Evolutionary conservation across 2,113 vertebrate species (phyloP).

Genomic region (Prietella phreatophila): DNA sequence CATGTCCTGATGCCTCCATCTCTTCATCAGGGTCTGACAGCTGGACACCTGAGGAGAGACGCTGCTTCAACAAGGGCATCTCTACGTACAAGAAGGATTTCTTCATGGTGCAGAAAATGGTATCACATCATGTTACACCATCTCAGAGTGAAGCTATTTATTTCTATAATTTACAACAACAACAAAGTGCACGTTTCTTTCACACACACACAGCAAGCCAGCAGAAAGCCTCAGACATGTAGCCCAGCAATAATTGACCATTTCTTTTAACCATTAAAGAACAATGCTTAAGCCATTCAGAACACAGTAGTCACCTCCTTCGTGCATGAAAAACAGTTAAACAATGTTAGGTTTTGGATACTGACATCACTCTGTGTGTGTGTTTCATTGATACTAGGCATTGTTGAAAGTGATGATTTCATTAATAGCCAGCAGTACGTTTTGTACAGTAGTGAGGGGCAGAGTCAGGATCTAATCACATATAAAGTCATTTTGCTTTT

Average conservation of each 20-base stretch:
- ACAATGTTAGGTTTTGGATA: neutral
- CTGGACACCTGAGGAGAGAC: constrained; percentile 88
- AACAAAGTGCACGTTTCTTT: neutral
- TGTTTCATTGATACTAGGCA: neutral
- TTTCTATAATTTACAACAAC: neutral
- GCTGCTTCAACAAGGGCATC: constrained; percentile 94
- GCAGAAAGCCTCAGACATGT: neutral
- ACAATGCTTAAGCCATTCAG: neutral
- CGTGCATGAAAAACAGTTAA: neutral
- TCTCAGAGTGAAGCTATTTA: neutral
- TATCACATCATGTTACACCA: constrained; percentile 53
- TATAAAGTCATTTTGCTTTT: neutral
- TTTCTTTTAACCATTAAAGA: neutral
- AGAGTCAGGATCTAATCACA: neutral
- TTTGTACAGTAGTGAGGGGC: neutral
- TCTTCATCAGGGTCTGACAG: constrained; percentile 83
- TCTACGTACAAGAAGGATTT: constrained; percentile 94
- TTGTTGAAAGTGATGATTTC: neutral
- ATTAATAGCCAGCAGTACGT: neutral
- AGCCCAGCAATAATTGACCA: neutral
- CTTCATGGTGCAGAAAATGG: constrained; percentile 96
- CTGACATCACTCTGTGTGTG: neutral
- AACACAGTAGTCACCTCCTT: neutral
- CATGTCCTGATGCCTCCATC: neutral
- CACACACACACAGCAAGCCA: neutral